These are phyloP conservation scores for Anastrepha obliqua DNA, from an alignment of 1,140 invertebrate genomes.

Conservation along the genomic window DNA sequence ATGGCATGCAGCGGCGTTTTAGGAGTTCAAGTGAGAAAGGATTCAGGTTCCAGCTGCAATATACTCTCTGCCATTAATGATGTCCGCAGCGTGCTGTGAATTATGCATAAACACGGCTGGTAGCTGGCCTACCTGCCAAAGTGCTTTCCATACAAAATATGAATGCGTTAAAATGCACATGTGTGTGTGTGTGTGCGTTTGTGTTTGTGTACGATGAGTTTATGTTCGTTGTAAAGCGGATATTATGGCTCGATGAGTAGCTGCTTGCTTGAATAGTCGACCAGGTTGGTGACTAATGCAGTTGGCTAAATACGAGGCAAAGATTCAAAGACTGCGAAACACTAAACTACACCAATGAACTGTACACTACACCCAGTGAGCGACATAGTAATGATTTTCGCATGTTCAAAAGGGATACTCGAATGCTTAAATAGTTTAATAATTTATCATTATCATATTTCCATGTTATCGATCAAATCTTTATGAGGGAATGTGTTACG, in stretches of 20 bases:
- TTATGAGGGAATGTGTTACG: no score
- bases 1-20: neutral
- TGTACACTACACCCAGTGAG: neutral
- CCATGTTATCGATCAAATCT: no score
- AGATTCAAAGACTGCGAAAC: neutral
- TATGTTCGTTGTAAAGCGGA: constrained; percentile 19
- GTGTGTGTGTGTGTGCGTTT: neutral
- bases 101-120: constrained; percentile 39
- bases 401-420: neutral
- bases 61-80: constrained; percentile 20
- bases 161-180: neutral
- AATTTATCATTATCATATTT: no score
- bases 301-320: constrained; percentile 24
- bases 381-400: neutral
- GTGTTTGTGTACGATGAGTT: neutral
- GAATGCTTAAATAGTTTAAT: no score
- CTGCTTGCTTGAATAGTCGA: constrained; percentile 16
- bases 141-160: constrained; percentile 28
- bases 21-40: neutral
- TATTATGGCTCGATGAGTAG: neutral
- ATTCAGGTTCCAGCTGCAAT: constrained; percentile 14
- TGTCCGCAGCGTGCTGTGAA: constrained; percentile 31
- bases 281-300: neutral
- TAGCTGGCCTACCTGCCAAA: constrained; percentile 29
- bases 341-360: neutral